A percentile compares a stretch with the other conserved stretches of the same genome.
Conservation (phyloP, 2,797 vertebrate genomes). For the Mionectes olivaceus region DNA sequence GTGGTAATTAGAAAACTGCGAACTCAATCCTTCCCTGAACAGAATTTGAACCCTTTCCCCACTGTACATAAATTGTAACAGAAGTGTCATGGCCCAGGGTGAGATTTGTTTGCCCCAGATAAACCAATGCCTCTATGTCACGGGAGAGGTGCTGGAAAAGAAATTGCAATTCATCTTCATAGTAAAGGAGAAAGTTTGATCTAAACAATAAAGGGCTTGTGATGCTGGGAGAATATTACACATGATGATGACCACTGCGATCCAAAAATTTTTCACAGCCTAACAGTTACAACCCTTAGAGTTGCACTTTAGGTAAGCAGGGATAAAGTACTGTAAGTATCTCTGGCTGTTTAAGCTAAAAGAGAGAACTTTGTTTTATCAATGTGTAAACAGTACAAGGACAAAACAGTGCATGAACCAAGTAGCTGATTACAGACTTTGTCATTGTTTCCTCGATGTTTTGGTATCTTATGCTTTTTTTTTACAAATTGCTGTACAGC, state of each 20-base stretch:
- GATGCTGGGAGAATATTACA: background rate
- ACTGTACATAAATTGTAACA: background rate
- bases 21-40: background rate
- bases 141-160: background rate
- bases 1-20: background rate
- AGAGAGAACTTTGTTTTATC: slow-evolving; percentile 10
- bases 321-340: background rate
- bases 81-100: background rate
- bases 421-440: background rate
- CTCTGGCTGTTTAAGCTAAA: background rate
- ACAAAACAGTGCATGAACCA: background rate
- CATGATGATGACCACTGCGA: background rate
- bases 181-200: background rate
- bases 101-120: background rate
- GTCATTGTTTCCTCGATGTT: background rate
- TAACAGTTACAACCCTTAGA: background rate
- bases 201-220: background rate
- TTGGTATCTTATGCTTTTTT: background rate
- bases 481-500: background rate
- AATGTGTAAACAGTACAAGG: background rate
- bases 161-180: background rate
- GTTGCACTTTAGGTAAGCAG: background rate
- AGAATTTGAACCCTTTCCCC: background rate
- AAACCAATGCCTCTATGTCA: accelerated
- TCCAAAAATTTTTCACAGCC: background rate